A percentile compares a stretch with the other conserved stretches of the same genome.
phyloP scores from a whole-genome alignment of 2,888 invertebrate genomes.

The Dryobota labecula region DNA sequence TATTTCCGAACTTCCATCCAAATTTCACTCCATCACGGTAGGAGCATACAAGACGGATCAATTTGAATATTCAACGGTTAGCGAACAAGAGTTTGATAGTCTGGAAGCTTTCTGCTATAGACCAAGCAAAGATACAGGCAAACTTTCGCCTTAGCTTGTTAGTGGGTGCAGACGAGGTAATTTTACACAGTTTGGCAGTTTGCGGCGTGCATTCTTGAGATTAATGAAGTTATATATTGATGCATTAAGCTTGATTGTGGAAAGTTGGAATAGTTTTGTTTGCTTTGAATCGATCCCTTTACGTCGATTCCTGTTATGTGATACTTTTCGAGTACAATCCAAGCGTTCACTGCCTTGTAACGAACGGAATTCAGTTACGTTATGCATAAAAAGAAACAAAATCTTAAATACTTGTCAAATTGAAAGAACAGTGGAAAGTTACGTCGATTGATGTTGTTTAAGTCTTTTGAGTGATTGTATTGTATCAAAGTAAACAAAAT shows the following conservation, averaged over 20 bases:
- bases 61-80: constrained; percentile 75
- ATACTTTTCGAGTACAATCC: background rate
- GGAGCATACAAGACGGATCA: constrained; percentile 59
- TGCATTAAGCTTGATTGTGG: constrained; percentile 42
- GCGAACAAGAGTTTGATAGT: constrained; percentile 68
- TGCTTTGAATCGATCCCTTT: background rate
- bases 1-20: constrained; percentile 56
- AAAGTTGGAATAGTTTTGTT: constrained; percentile 17
- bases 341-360: background rate
- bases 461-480: constrained; percentile 21
- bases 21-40: constrained; percentile 55
- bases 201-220: constrained; percentile 66
- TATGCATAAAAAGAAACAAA: background rate
- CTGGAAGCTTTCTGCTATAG: constrained; percentile 67
- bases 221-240: constrained; percentile 63
- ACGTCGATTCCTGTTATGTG: background rate
- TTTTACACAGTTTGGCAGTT: constrained; percentile 70
- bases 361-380: constrained; percentile 5
- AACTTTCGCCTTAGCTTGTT: constrained; percentile 68
- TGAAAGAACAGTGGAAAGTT: constrained; percentile 24
- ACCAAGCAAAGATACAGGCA: constrained; percentile 67
- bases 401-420: constrained; percentile 1
- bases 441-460: constrained; percentile 28
- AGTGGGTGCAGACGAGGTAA: constrained; percentile 67
- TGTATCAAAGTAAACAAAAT: constrained; percentile 22